Evolutionary conservation across 2,888 invertebrate genomes (phyloP).

Genomic region (Periphyllus acericola): DNA sequence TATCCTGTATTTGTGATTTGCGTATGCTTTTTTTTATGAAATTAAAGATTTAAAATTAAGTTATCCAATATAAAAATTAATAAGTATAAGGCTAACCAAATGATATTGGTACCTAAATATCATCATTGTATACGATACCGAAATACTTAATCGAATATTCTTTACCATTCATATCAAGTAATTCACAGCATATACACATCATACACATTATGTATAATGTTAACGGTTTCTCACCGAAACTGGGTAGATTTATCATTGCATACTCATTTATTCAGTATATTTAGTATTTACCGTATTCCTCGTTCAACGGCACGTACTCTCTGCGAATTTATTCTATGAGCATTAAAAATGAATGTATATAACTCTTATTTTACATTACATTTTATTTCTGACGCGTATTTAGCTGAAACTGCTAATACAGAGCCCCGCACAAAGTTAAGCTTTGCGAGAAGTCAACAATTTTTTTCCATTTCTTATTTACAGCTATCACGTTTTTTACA

Average conservation of each 20-base stretch:
- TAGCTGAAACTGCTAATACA: background rate
- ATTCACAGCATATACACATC: background rate
- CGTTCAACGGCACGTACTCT: background rate
- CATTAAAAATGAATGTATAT: slow-evolving; percentile 7
- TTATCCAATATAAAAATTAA: background rate
- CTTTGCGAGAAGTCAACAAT: background rate
- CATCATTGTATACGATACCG: background rate
- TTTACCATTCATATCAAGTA: background rate
- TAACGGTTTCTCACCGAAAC: background rate
- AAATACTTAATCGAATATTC: background rate
- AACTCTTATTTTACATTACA: background rate
- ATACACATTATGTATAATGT: background rate
- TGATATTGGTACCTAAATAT: too few species aligned
- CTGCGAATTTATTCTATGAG: background rate
- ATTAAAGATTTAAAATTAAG: background rate
- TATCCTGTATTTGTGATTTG: too few species aligned
- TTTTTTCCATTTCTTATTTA: slow-evolving; percentile 4
- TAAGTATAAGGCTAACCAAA: background rate
- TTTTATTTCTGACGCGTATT: background rate
- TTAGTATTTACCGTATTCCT: background rate
- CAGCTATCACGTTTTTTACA: background rate
- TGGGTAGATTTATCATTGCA: background rate
- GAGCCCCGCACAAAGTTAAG: background rate
- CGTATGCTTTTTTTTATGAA: background rate
- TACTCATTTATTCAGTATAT: background rate